Base-by-base conservation (phyloP, 2,888 invertebrate genomes). In the Protodeltote pygarga region DNA sequence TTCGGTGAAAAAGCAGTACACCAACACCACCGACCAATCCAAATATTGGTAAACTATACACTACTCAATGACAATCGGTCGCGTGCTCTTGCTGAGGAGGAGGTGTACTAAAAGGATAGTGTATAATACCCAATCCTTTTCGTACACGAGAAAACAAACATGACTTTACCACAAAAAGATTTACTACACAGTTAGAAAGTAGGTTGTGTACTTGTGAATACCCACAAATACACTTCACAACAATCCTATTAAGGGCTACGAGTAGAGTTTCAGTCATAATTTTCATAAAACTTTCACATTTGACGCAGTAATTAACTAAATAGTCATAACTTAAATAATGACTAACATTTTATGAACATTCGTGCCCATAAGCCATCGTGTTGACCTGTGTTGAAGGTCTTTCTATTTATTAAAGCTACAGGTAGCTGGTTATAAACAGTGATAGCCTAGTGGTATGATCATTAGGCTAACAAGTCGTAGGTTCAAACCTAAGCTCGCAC, bases 221-320 rank as follows among this genome's bases (percentile, higher is more conserved):
- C 65, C 60, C 32, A 60, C 63, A 65, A 66, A 54, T 62, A 53
- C 57, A 42, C 21, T n/a, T 11, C 27, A 31, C 19, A 19, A n/a
- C 52, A 66, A 65, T 65, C 64, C 41, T 39, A 42, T 65, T 66
- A 65, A 16, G 13, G 33, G 32, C 20, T 32, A 14, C 28, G 16
- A 34, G 38, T 31, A 33, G 23, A 14, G 29, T 20, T 35, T 39
- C 28, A 31, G 19, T 31, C 31, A 63, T 47, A 44, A 45, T 28
- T 27, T 25, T 32, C 35, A 52, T 37, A 52, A 58, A 41, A 44
- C 9, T 34, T 28, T 50, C 25, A 33, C 3, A 16, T 21, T 28
- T 10, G 15, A 40, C 39, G 42, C 16, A 38, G 29, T 38, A 34
- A 52, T 38, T 31, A 53, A 53, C 27, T 33, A 57, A 35, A 28